Base-by-base conservation (phyloP, 2,797 vertebrate genomes). In the Lacerta agilis region DNA sequence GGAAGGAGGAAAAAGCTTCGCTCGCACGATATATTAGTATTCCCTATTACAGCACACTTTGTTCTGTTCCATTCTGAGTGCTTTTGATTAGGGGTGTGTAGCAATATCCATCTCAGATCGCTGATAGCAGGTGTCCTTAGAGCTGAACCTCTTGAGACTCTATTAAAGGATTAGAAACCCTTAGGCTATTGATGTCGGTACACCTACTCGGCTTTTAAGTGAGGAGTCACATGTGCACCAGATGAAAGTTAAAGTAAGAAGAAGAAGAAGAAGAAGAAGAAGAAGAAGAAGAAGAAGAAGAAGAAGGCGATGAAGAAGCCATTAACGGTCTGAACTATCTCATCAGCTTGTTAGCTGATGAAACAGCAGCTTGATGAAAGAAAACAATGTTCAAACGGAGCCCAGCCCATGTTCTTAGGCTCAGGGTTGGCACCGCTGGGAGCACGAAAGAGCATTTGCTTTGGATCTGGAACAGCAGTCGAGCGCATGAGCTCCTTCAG, bases 11-110 rank as follows among this genome's bases (percentile, higher is more conserved):
- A 76, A 36, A 38, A 29, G 80, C 36, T 76, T 33, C 66, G 6
- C 25, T 41, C 9, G 10, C 38, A n/a, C 18, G 36, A 10, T 55
- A 1, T 76, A 38, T 66, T 86, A 3, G 85, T 84, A 13, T 0
- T 88, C 25, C 38, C 5, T 91, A 33, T 58, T 69, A 84, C 83
- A 66, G 78, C 79, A 72, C 41, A 45, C 1, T 33, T 41, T 91
- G 89, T 75, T 92, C 92, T 90, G 81, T 92, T 94, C 79, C 69
- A 2, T 71, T 88, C 88, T 92, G 86, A 94, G 93, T 84, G 87
- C 77, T 88, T 88, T 88, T 83, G 82, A 88, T 77, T 76, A 86
- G 72, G 58, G 73, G 80, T 76, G 83, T 61, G 6, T 61, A 89
- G 55, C 49, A 91, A 11, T 9, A 2, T 86, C 9, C 61, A 76